Conservation (phyloP, 2,888 invertebrate species). For the Tillus elongatus region DNA sequence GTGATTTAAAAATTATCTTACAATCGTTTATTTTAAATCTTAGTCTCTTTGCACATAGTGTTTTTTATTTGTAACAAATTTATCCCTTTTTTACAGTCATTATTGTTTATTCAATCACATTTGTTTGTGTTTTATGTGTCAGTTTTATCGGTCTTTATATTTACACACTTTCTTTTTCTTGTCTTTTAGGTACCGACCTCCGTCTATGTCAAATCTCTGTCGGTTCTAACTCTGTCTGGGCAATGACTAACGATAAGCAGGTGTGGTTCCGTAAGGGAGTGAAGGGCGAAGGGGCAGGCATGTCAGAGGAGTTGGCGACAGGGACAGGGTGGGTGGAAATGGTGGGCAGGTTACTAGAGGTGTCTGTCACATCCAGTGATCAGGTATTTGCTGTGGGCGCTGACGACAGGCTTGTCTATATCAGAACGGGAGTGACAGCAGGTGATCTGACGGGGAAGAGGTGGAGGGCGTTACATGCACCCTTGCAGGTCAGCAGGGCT, state of each 20-base stretch:
- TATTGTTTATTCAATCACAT: too few relatives aligned
- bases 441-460: slow-evolving; percentile 77
- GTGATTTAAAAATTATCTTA: too few relatives aligned
- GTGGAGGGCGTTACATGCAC: slow-evolving; percentile 73
- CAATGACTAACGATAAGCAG: slow-evolving; percentile 70
- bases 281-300: slow-evolving; percentile 53
- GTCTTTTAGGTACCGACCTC: background rate
- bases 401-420: slow-evolving; percentile 72
- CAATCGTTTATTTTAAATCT: too few relatives aligned
- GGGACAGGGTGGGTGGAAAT: slow-evolving; percentile 87
- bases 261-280: slow-evolving; percentile 77
- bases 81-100: too few relatives aligned
- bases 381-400: slow-evolving; percentile 79
- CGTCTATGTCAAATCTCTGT: slow-evolving; percentile 71
- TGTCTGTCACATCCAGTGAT: slow-evolving; percentile 81
- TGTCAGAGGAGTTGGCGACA: slow-evolving; percentile 65
- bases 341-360: slow-evolving; percentile 71
- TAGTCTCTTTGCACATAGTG: too few relatives aligned
- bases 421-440: slow-evolving; percentile 64
- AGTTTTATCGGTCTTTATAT: too few relatives aligned
- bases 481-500: slow-evolving; percentile 73
- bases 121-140: too few relatives aligned
- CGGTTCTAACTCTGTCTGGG: slow-evolving; percentile 71
- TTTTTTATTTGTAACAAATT: too few relatives aligned
- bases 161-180: too few relatives aligned